phyloP scores from a whole-genome alignment of 2,888 invertebrate genomes.

The Cyclophora albipunctata region DNA sequence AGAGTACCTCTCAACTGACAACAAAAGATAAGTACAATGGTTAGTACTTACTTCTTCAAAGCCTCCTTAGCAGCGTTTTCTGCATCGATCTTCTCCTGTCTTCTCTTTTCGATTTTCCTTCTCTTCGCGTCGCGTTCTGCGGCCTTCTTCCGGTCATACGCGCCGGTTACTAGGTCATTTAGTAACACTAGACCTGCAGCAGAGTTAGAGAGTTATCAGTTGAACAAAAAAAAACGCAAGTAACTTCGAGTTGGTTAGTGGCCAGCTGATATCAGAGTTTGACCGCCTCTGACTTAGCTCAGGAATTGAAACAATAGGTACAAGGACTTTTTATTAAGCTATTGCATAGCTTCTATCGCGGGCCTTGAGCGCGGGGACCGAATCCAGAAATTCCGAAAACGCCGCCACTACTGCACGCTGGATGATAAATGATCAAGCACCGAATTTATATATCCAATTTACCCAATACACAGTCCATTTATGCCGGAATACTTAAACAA shows the following conservation, averaged over 20 bases:
- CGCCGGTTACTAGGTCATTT: conserved; percentile 76
- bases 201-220: neutral
- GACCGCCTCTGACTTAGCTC: too few species aligned
- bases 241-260: neutral
- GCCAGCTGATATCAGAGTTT: too few species aligned
- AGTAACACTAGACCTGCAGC: conserved; percentile 61
- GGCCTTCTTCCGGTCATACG: conserved; percentile 60
- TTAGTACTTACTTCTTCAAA: conserved; percentile 37
- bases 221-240: neutral
- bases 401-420: too few species aligned
- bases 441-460: too few species aligned
- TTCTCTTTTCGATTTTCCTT: conserved; percentile 47
- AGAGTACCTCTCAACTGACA: neutral
- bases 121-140: conserved; percentile 49
- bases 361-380: too few species aligned
- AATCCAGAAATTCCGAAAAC: too few species aligned
- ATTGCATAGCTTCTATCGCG: too few species aligned
- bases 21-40: neutral
- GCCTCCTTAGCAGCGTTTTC: conserved; percentile 49
- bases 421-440: too few species aligned
- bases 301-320: too few species aligned
- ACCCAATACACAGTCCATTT: too few species aligned
- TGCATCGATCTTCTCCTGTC: conserved; percentile 41
- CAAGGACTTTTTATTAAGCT: too few species aligned
- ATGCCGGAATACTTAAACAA: too few species aligned